phyloP scores from a whole-genome alignment of 2,888 invertebrate species.

The Cyrtodaria siliqua region DNA sequence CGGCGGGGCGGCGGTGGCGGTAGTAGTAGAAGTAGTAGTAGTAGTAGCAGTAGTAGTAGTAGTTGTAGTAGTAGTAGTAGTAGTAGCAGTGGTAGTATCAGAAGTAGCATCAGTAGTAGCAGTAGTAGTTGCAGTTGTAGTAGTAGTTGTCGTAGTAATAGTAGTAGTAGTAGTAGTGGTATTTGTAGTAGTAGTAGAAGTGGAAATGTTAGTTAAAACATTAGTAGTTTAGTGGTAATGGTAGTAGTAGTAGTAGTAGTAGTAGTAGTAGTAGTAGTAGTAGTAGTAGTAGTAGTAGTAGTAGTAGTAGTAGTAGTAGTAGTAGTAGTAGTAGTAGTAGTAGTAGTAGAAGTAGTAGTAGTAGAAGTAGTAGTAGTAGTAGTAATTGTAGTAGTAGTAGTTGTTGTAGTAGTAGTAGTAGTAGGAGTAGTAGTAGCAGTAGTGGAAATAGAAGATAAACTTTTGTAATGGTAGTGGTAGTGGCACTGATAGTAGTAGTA shows the following conservation, averaged over 20 bases:
- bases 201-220: slow-evolving; percentile 16
- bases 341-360: slow-evolving; percentile 17
- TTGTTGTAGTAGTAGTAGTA: slow-evolving; percentile 18
- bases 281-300: slow-evolving; percentile 47
- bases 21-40: slow-evolving; percentile 30
- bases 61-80: slow-evolving; percentile 17
- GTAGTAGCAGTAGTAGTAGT: slow-evolving; percentile 31
- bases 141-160: slow-evolving; percentile 13
- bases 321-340: slow-evolving; percentile 25
- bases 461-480: slow-evolving; percentile 11
- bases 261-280: slow-evolving; percentile 44
- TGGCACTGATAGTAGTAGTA: slow-evolving; percentile 9
- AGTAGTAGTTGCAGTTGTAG: slow-evolving; percentile 30
- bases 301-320: slow-evolving; percentile 40
- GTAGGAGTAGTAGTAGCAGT: slow-evolving; percentile 18
- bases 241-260: slow-evolving; percentile 49
- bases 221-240: slow-evolving; percentile 23
- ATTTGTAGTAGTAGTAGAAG: slow-evolving; percentile 28
- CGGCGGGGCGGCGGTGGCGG: too few relatives aligned
- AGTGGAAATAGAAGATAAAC: slow-evolving; percentile 8
- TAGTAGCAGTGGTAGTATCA: slow-evolving; percentile 7
- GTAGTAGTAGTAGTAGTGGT: slow-evolving; percentile 21
- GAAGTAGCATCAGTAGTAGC: slow-evolving; percentile 11
- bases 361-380: slow-evolving; percentile 14
- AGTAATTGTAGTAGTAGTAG: slow-evolving; percentile 20